Evolutionary conservation across 2,113 vertebrate genomes (phyloP).

Genomic region (Megalops atlanticus): DNA sequence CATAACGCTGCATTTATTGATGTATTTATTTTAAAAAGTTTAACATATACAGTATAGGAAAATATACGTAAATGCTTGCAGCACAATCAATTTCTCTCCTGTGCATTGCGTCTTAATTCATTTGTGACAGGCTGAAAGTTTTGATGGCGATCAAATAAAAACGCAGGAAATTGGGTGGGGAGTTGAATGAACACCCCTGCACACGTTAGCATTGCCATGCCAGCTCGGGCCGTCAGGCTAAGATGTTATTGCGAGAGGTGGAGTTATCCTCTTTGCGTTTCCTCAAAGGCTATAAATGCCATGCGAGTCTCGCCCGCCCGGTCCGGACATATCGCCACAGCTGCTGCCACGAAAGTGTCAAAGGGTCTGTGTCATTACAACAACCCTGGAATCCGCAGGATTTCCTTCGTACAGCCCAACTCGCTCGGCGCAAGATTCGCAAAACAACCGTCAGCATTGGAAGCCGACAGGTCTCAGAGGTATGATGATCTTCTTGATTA

Average conservation of each 20-base stretch:
- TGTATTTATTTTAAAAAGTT: too few species aligned
- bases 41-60: too few species aligned
- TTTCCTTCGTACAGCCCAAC: neutral
- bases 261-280: slow-evolving; percentile 1
- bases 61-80: too few species aligned
- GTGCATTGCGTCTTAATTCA: neutral
- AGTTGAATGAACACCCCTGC: neutral
- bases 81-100: neutral
- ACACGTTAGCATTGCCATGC: neutral
- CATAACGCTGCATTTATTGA: too few species aligned
- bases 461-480: neutral
- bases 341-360: neutral
- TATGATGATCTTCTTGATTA: neutral
- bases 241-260: slow-evolving; percentile 8
- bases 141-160: neutral
- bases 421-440: neutral
- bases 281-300: slow-evolving; percentile 15
- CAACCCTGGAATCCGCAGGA: neutral
- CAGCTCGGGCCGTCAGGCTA: too few species aligned
- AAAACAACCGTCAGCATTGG: neutral
- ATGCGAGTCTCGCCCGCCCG: neutral
- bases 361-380: neutral
- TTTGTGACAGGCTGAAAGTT: neutral
- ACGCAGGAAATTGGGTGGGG: neutral
- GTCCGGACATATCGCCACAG: neutral